These are phyloP conservation scores for Caiman crocodilus DNA, from an alignment of 2,797 vertebrate species.

Conservation along the genomic window DNA sequence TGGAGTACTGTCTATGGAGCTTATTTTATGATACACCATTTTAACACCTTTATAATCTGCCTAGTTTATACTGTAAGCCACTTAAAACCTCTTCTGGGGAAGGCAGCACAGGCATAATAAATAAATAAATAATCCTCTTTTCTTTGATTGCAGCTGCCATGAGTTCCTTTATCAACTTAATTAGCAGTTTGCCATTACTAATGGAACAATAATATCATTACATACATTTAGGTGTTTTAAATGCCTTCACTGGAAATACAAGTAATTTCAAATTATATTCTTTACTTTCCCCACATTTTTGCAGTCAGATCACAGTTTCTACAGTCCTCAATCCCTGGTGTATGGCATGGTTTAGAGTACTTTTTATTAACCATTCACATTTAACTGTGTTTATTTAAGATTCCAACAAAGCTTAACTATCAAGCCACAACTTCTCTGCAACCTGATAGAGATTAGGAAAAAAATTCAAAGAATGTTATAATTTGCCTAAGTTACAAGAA, in stretches of 20 bases:
- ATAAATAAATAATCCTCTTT: not conserved
- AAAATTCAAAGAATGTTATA: no score
- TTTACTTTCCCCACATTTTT: not conserved
- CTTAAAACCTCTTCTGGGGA: no score
- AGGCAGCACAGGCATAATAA: no score
- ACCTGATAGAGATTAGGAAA: not conserved
- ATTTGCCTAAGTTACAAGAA: no score
- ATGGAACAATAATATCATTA: rapidly evolving
- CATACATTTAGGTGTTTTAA: rapidly evolving
- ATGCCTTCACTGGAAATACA: not conserved
- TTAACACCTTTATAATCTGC: no score
- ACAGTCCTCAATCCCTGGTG: not conserved
- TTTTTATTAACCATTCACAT: rapidly evolving
- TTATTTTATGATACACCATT: no score
- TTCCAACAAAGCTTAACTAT: not conserved
- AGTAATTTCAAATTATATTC: not conserved
- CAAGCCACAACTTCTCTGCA: not conserved
- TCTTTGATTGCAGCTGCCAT: not conserved
- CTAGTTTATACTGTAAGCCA: no score
- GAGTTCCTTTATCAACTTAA: no score
- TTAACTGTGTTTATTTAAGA: rapidly evolving
- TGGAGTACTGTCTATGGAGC: no score
- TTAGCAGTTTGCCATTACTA: not conserved
- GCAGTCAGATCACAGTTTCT: not conserved
- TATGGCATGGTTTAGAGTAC: not conserved